Evolutionary conservation across 2,888 invertebrate species (phyloP).

Genomic region (Brachyopa scutellaris): DNA sequence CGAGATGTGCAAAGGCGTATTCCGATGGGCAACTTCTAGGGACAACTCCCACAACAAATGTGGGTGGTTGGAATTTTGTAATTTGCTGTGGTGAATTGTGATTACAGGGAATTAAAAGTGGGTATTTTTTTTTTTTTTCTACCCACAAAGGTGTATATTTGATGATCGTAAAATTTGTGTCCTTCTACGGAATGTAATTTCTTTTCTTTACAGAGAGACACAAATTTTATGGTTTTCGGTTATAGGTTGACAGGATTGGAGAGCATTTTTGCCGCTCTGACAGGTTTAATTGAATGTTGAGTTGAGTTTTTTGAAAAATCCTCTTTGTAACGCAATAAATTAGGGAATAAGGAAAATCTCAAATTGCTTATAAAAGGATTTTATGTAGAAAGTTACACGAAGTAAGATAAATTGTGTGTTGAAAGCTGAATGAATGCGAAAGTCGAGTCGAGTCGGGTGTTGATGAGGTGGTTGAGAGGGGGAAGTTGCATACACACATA

Average conservation of each 20-base stretch:
- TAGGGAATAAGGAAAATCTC: conserved; percentile 36
- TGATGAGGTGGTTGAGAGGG: no score
- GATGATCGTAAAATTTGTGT: conserved; percentile 58
- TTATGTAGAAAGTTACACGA: conserved; percentile 22
- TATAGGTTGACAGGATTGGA: conserved; percentile 45
- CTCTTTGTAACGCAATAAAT: conserved; percentile 60
- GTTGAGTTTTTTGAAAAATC: conserved; percentile 34
- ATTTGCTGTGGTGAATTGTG: conserved; percentile 67
- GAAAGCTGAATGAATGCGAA: conserved; percentile 2
- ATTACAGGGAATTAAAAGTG: conserved; percentile 65
- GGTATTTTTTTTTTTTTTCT: background rate
- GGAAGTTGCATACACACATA: no score
- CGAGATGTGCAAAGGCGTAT: background rate
- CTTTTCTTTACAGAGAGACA: conserved; percentile 5
- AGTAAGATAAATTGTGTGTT: conserved; percentile 33
- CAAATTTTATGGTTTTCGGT: conserved; percentile 67
- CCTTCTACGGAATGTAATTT: conserved; percentile 43
- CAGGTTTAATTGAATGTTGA: conserved; percentile 59
- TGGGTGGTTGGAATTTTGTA: conserved; percentile 45
- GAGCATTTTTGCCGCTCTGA: conserved; percentile 24
- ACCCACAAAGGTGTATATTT: conserved; percentile 7
- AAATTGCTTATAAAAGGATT: conserved; percentile 57
- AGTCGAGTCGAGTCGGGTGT: no score
- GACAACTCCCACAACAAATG: background rate
- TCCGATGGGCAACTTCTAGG: conserved; percentile 14